Conservation (phyloP, 2,113 vertebrate species). For the Montifringilla adamsi region DNA sequence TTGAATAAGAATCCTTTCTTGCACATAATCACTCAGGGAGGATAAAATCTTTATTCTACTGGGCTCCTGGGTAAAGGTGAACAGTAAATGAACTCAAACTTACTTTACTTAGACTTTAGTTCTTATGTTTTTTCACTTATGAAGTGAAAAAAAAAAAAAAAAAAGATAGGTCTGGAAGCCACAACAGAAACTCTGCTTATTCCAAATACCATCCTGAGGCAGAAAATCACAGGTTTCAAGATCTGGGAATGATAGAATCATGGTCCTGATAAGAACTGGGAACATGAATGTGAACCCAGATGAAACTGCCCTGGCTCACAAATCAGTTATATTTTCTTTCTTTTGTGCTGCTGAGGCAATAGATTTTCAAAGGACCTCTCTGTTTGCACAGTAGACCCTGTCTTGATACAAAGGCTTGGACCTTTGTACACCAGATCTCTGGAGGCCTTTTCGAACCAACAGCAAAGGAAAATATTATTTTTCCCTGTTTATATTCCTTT, state of each 20-base stretch:
- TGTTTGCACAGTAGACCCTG: slow-evolving; percentile 16
- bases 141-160: not conserved
- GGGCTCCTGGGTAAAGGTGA: not conserved
- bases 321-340: not conserved
- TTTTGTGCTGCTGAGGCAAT: not conserved
- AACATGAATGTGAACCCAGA: not conserved
- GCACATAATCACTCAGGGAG: not conserved
- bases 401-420: not conserved
- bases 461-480: not conserved
- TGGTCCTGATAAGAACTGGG: not conserved
- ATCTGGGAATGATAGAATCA: not conserved
- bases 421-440: not conserved
- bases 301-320: not conserved
- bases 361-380: not conserved
- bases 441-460: not conserved
- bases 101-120: not conserved
- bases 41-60: not conserved
- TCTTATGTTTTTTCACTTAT: not conserved
- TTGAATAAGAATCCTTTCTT: not conserved
- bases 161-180: not conserved
- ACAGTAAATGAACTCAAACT: not conserved
- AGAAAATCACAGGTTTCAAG: not conserved
- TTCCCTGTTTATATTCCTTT: not conserved
- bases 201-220: not conserved
- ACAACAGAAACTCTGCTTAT: not conserved